Evolutionary conservation across 2,888 invertebrate genomes (phyloP).

Genomic region (Apeira syringaria): DNA sequence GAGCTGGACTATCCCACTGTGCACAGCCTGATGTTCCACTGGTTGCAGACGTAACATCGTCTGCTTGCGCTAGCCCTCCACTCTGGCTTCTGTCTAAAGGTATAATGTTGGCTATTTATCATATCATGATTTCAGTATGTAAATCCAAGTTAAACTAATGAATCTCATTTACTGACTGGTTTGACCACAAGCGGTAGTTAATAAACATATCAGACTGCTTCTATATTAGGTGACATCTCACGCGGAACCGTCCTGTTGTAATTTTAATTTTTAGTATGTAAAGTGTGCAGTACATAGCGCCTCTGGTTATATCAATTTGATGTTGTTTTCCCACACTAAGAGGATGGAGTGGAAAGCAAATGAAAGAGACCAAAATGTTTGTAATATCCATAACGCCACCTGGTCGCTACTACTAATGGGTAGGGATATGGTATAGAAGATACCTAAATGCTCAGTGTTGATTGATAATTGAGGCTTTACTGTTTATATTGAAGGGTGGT

Average conservation of each 20-base stretch:
- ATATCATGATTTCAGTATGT: constrained; percentile 13
- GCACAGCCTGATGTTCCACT: constrained; percentile 80
- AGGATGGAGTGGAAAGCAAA: too few relatives aligned
- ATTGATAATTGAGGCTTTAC: constrained; percentile 17
- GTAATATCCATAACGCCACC: too few relatives aligned
- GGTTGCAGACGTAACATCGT: constrained; percentile 76
- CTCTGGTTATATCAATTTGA: too few relatives aligned
- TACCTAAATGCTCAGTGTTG: not conserved
- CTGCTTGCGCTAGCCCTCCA: constrained; percentile 11
- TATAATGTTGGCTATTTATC: constrained; percentile 40
- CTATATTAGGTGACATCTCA: constrained; percentile 42
- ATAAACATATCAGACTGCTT: constrained; percentile 65
- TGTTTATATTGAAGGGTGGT: constrained; percentile 8
- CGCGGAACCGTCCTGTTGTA: constrained; percentile 72
- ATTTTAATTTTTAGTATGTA: constrained; percentile 36
- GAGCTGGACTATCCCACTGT: constrained; percentile 77
- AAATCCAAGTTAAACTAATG: constrained; percentile 17
- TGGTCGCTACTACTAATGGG: too few relatives aligned
- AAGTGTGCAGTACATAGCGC: constrained; percentile 22
- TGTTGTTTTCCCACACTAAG: too few relatives aligned
- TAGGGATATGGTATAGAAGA: not conserved
- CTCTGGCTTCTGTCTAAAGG: constrained; percentile 30
- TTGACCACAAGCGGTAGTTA: constrained; percentile 42
- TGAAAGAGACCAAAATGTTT: too few relatives aligned
- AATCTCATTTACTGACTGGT: constrained; percentile 24